Evolutionary conservation across 2,797 vertebrate species (phyloP).

Genomic region (Brachymystax lenok): DNA sequence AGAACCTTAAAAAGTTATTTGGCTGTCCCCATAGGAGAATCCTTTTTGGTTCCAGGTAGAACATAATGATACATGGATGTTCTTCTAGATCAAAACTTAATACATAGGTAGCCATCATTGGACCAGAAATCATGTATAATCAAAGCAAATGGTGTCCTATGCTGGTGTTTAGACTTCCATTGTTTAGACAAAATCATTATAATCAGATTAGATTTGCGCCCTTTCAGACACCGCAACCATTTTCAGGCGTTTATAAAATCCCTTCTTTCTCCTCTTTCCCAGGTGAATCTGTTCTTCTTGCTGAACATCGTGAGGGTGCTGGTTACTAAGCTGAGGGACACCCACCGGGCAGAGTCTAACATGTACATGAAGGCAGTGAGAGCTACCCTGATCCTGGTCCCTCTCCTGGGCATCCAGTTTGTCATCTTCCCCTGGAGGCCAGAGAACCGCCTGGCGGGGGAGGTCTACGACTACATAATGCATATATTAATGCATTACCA

Average conservation of each 20-base stretch:
- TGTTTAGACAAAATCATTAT: not conserved
- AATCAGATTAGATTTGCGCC: not conserved
- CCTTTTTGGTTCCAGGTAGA: too few relatives aligned
- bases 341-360: conserved; percentile 89
- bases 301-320: conserved; percentile 95
- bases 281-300: conserved; percentile 98
- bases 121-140: too few relatives aligned
- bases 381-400: conserved; percentile 94
- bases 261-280: not conserved
- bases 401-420: conserved; percentile 95
- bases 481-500: conserved; percentile 97
- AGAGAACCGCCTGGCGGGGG: conserved; percentile 88
- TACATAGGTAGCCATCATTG: too few relatives aligned
- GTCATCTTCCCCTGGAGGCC: conserved; percentile 97
- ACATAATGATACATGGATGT: too few relatives aligned
- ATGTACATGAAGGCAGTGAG: conserved; percentile 99
- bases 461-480: conserved; percentile 96
- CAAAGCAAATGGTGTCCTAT: too few relatives aligned
- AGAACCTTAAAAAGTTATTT: too few relatives aligned
- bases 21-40: too few relatives aligned
- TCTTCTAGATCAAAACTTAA: too few relatives aligned
- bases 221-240: not conserved
- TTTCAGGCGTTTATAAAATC: conserved; percentile 45
- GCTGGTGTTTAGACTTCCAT: not conserved
- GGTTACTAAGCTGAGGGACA: conserved; percentile 91